Evolutionary conservation across 2,888 invertebrate genomes (phyloP), one percentile per base, ranked within the genome.

Genomic region (Adineta ricciae): DNA sequence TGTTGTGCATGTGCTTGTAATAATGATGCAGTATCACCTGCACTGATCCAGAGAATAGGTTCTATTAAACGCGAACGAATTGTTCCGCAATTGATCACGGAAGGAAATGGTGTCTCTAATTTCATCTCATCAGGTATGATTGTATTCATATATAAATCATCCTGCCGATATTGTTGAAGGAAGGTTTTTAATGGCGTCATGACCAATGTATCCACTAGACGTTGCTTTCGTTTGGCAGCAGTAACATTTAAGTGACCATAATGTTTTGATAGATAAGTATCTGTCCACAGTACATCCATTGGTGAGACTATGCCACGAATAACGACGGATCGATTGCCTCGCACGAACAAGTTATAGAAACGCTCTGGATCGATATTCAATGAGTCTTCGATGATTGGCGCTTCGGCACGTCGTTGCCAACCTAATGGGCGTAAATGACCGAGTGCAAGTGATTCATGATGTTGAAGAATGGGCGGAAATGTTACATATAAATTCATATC

Each of bases 1-100:
- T 90, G 90, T 86, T 90, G 89, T 9, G 89, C 88, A 86, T 90
- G 90, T 32, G 89, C 88, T 86, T 90, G 90, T 0, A 90, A 87
- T 24, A 88, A 86, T 27, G 89, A 89, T 27, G 89, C 87, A 4
- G 90, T 90, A 3, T 89, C 89, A 7, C 90, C 90, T 72, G 88
- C 88, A 86, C 89, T 89, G 89, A 90, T 90, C 90, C 90, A 90
- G 83, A 90, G 85, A 86, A 90, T 89, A 1, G 89, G 88, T 86
- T 90, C 89, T 87, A 88, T 87, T 50, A 90, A 87, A 27, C 41
- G 73, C n/a, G 64, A 1, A 49, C 83, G 46, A 73, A 83, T 73
- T 52, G 83, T 83, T 21, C 86, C 73, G 78, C 83, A 86, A 38
- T 46, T 84, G 52, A 84, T 36, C 11, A 85, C 19, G n/a, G 38